phyloP scores from a whole-genome alignment of 2,888 invertebrate genomes.

The Melanargia galathea region DNA sequence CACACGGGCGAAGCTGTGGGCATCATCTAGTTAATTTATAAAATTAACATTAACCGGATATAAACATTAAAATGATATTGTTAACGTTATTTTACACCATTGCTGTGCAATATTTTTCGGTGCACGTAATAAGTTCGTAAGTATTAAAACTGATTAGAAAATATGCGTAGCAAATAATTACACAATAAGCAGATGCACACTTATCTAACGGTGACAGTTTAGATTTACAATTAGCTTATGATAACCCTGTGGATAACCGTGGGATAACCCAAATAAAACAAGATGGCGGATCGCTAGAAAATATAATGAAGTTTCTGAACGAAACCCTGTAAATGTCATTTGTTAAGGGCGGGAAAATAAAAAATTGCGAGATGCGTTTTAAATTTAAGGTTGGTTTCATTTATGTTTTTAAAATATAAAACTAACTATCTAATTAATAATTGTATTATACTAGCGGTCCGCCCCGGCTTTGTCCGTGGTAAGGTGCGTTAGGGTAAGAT shows the following conservation, averaged over 20 bases:
- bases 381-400: slow-evolving; percentile 51
- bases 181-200: slow-evolving; percentile 39
- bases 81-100: too few species aligned
- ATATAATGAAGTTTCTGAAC: slow-evolving; percentile 44
- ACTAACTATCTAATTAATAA: background rate
- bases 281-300: slow-evolving; percentile 49
- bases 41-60: too few species aligned
- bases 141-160: slow-evolving; percentile 46
- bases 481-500: too few species aligned
- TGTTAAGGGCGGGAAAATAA: slow-evolving; percentile 53
- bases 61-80: too few species aligned
- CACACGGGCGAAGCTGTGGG: too few species aligned
- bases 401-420: background rate
- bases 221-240: slow-evolving; percentile 52
- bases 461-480: too few species aligned
- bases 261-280: too few species aligned
- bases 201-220: slow-evolving; percentile 47
- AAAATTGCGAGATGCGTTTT: slow-evolving; percentile 56
- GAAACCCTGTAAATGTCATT: slow-evolving; percentile 40
- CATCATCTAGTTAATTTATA: too few species aligned
- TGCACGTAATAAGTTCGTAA: too few species aligned
- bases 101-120: too few species aligned
- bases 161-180: slow-evolving; percentile 52
- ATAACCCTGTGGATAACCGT: slow-evolving; percentile 64
- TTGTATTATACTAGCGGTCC: too few species aligned